phyloP scores from a whole-genome alignment of 2,888 invertebrate genomes.

The Drosophila buzzatii region DNA sequence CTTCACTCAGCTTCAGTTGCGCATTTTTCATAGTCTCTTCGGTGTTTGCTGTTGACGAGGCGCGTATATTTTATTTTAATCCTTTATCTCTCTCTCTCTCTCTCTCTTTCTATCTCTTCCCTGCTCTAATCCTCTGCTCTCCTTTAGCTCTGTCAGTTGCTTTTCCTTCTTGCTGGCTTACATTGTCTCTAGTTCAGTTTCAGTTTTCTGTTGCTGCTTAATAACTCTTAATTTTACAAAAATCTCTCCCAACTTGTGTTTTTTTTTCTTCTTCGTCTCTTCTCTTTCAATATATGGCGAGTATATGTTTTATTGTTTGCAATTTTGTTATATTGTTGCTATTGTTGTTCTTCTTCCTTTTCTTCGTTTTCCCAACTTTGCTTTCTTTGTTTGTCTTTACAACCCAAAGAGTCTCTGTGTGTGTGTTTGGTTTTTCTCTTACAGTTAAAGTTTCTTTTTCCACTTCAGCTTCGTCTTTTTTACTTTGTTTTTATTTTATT shows the following conservation, averaged over 20 bases:
- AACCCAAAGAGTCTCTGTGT: conserved; percentile 72
- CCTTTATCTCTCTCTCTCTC: conserved; percentile 14
- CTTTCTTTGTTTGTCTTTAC: conserved; percentile 59
- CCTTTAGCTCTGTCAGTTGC: conserved; percentile 30
- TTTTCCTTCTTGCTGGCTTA: conserved; percentile 45
- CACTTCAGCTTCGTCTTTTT: conserved; percentile 39
- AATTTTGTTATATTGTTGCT: conserved; percentile 39
- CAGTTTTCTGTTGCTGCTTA: conserved; percentile 26
- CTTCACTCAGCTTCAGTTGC: conserved; percentile 79
- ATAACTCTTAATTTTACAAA: conserved; percentile 50
- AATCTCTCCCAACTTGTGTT: conserved; percentile 24
- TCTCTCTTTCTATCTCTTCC: not conserved
- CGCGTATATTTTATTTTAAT: conserved; percentile 56
- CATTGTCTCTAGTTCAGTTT: conserved; percentile 50
- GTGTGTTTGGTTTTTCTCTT: conserved; percentile 34
- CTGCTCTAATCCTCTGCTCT: conserved; percentile 8
- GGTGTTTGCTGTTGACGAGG: conserved; percentile 74
- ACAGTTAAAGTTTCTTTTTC: conserved; percentile 41
- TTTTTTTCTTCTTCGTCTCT: conserved; percentile 23
- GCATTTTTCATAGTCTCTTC: conserved; percentile 82
- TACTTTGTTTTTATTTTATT: conserved; percentile 1
- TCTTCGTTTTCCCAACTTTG: conserved; percentile 41
- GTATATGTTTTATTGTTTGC: conserved; percentile 80
- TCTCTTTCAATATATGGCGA: conserved; percentile 77
- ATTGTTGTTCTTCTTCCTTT: not conserved